Base-by-base conservation (phyloP, 2,888 invertebrate genomes). In the Mactromeris polynyma region DNA sequence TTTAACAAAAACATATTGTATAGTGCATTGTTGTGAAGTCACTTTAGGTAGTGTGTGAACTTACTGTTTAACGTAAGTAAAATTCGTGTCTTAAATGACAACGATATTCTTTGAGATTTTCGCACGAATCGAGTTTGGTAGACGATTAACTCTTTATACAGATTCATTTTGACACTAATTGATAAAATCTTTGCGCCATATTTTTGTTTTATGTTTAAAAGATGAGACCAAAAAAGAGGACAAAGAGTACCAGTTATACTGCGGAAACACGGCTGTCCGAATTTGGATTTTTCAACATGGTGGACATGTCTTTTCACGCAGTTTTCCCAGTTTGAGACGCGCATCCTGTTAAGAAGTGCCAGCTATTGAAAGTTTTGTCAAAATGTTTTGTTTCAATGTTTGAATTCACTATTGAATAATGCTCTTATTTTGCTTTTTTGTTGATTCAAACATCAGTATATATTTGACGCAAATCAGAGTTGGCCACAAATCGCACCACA, bases 101-200 rank as follows among this genome's bases (percentile, higher is more conserved):
- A 73, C 31, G 73, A 2, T 36, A 36, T 33, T 17, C 73, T 73
- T 73, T 36, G 31, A 73, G 26, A 73, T 33, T 73, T 73, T 73
- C 73, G 73, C 73, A 73, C 73, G 73, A 73, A 73, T 73, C 19
- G 17, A 33, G 73, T 33, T 26, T n/a, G 19, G 7, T 33, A 73
- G 26, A 73, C 36, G 73, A 33, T 73, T 73, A 73, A 4, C 33
- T 31, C 73, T 33, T 33, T 73, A 33, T 33, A 73, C 73, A 73
- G 73, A 73, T 73, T 73, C 73, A 73, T 73, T 33, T 33, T 73
- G 73, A 73, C 73, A 73, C 73, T 73, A 73, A 73, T 73, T 33
- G 33, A 73, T 36, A 33, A 73, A 36, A 73, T 33, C 33, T 73
- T 73, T 73, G 73, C 73, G 36, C 1, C 17, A 6, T 36, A 73